Conservation (phyloP, 2,888 invertebrate genomes). For the Lepidochrysops patricia region DNA sequence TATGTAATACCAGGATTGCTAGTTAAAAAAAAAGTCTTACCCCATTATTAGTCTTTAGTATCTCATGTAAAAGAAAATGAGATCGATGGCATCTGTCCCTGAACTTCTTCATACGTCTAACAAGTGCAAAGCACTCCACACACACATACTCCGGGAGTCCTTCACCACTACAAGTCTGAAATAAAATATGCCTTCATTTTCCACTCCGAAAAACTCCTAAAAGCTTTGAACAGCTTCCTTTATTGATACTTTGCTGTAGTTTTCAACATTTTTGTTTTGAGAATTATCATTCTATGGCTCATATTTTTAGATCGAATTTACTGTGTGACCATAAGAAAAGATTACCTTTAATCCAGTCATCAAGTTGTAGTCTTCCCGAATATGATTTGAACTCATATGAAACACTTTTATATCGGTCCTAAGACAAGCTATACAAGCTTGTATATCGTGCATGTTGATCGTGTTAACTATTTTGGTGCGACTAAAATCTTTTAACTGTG, state of each 20-base stretch:
- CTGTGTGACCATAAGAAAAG: too few relatives aligned
- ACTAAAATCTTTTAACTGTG: not conserved
- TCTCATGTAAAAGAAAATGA: constrained; percentile 45
- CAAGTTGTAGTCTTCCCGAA: constrained; percentile 47
- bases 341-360: constrained; percentile 54
- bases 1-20: too few relatives aligned
- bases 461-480: not conserved
- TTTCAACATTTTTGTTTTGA: not conserved
- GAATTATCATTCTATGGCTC: not conserved
- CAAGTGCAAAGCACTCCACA: constrained; percentile 43
- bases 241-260: too few relatives aligned
- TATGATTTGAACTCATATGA: constrained; percentile 40
- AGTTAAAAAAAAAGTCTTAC: constrained; percentile 28
- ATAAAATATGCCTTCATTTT: too few relatives aligned
- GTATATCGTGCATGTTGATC: constrained; percentile 42
- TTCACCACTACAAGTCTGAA: constrained; percentile 38
- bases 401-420: constrained; percentile 44
- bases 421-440: constrained; percentile 55
- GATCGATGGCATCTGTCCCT: constrained; percentile 55
- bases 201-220: too few relatives aligned
- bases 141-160: constrained; percentile 57
- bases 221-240: not conserved
- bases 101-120: constrained; percentile 45
- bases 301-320: too few relatives aligned
- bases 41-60: constrained; percentile 45